phyloP scores from a whole-genome alignment of 2,797 vertebrate species.

The Enteromius thamalakanensis region DNA sequence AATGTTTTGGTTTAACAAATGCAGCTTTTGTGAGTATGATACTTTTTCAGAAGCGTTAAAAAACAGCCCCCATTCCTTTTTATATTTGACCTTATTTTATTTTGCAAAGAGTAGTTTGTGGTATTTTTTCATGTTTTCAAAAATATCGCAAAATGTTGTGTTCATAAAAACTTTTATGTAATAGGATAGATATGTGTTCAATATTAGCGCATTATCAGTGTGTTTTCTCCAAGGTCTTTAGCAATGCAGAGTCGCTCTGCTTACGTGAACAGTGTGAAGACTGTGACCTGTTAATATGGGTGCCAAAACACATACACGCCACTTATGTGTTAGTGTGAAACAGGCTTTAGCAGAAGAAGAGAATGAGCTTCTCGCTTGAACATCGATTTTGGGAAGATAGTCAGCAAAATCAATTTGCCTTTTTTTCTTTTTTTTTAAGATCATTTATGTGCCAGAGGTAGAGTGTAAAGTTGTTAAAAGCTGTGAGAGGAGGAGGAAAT shows the following conservation, averaged over 20 bases:
- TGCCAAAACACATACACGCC: slow-evolving; percentile 11
- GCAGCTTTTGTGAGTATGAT: background rate
- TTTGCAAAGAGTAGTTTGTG: background rate
- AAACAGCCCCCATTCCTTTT: background rate
- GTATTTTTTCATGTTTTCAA: background rate
- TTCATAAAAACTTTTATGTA: background rate
- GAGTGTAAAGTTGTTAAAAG: slow-evolving; percentile 43
- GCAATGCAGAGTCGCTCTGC: slow-evolving; percentile 5
- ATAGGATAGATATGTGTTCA: too few species aligned
- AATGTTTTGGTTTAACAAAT: background rate
- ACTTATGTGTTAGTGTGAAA: slow-evolving; percentile 28
- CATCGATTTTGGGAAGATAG: slow-evolving; percentile 45
- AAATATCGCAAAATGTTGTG: background rate
- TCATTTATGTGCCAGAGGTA: slow-evolving; percentile 32
- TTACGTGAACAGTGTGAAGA: background rate
- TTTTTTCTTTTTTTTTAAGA: slow-evolving; percentile 35
- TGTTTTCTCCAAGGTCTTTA: slow-evolving; percentile 12
- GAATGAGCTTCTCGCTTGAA: slow-evolving; percentile 30
- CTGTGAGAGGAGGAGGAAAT: slow-evolving; percentile 47
- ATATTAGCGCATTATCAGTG: background rate
- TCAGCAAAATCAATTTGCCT: slow-evolving; percentile 39
- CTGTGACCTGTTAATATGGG: slow-evolving; percentile 13
- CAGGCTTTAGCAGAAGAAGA: slow-evolving; percentile 27
- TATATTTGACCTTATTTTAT: background rate
- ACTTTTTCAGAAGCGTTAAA: background rate